Base-by-base conservation (phyloP, 2,797 vertebrate species). In the Lacerta bilineata region DNA sequence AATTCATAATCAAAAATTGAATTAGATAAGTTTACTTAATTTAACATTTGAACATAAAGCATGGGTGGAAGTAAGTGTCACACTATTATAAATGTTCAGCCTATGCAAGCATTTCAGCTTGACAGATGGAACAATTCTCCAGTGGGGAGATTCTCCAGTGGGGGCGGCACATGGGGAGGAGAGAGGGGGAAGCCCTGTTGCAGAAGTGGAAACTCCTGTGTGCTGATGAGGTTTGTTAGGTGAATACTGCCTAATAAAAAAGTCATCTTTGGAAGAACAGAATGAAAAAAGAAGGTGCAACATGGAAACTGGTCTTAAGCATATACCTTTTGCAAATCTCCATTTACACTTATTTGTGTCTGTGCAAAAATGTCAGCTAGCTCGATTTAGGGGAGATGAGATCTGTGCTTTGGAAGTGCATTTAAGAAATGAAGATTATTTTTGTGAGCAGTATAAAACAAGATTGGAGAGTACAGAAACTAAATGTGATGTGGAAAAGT, bases 321-420 rank as follows among this genome's bases (percentile, higher is more conserved):
- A 29, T 13, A 29, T 1, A 25, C 11, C 23, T 33, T 55, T 39
- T 41, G 27, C 50, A 71, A 13, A 55, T 79, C 25, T 29, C 25
- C 13, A 55, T n/a, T 13, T 50, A 39, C 46, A 18, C n/a, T 59
- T 64, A 20, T 25, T 39, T 76, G 33, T 6, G 17, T 76, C 74
- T 85, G 41, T 46, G 64, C n/a, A 50, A 86, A 50, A 86, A 78
- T 15, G 13, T 68, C 77, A 55, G 50, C 50, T 80, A 80, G 23
- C 20, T 33, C 18, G 13, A 41, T 61, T 50, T 46, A 68, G 43
- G 43, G 17, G 50, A 41, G 8, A 41, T 25, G 15, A 5, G 9
- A 15, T 27, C 81, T 20, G 7, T 83, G 25, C 15, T 83, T 83
- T 69, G 39, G 2, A 39, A 69, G 36, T 46, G 15, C 64, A 83